These are phyloP conservation scores for Mobula hypostoma DNA, from an alignment of 2,113 vertebrate genomes.

Conservation along the genomic window DNA sequence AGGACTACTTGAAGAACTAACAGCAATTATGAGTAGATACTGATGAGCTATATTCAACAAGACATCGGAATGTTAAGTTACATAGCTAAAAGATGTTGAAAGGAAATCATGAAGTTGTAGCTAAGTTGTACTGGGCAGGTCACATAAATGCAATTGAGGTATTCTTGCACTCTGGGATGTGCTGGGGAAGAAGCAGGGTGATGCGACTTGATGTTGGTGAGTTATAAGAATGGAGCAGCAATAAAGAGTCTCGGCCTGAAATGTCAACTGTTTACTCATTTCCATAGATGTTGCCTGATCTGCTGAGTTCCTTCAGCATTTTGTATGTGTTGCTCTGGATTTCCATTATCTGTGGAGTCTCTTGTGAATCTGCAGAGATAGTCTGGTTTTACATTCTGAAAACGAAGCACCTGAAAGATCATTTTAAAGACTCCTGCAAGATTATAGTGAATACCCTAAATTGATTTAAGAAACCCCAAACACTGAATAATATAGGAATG, in stretches of 20 bases:
- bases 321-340: too few relatives aligned
- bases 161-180: not conserved
- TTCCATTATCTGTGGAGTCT: too few relatives aligned
- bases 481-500: not conserved
- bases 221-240: not conserved
- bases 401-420: not conserved
- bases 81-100: not conserved
- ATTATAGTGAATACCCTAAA: not conserved
- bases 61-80: too few relatives aligned
- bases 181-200: not conserved
- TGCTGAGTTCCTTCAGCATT: too few relatives aligned
- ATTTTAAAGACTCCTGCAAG: not conserved
- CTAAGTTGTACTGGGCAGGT: not conserved
- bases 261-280: too few relatives aligned
- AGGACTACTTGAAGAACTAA: not conserved
- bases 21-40: not conserved
- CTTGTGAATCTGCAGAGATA: not conserved
- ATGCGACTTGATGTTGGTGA: not conserved
- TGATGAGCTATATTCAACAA: not conserved
- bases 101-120: not conserved
- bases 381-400: not conserved
- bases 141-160: too few relatives aligned
- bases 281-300: too few relatives aligned
- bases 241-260: too few relatives aligned
- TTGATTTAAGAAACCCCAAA: not conserved